These are phyloP conservation scores for Enteromius argenteus DNA, from an alignment of 2,797 vertebrate genomes.

Conservation along the genomic window DNA sequence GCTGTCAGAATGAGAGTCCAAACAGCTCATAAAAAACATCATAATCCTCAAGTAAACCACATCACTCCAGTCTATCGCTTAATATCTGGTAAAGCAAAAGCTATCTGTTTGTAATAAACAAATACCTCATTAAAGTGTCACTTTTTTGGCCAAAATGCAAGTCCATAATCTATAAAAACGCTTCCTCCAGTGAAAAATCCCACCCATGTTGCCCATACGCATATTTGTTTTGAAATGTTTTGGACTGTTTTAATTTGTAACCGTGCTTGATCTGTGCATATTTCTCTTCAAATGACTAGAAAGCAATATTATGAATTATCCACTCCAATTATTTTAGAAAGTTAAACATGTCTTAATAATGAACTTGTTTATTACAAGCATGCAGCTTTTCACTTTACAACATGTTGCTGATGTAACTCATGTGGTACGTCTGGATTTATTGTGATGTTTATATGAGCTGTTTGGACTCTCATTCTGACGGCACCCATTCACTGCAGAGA, in stretches of 20 bases:
- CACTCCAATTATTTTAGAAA: background rate
- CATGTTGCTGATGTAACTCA: background rate
- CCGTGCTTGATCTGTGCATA: background rate
- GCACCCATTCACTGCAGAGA: background rate
- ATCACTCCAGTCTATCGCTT: background rate
- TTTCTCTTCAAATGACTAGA: background rate
- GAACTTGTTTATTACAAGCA: background rate
- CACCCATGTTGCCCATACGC: background rate
- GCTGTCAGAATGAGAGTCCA: background rate
- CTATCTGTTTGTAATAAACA: too few species aligned
- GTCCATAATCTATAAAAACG: background rate
- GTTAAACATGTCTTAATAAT: background rate
- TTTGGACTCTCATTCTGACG: background rate
- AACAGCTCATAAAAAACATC: background rate
- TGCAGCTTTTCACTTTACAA: background rate
- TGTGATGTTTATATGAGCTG: background rate
- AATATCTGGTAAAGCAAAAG: background rate
- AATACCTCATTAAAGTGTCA: too few species aligned
- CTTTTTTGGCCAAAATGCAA: too few species aligned
- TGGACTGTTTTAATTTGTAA: background rate
- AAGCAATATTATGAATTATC: background rate
- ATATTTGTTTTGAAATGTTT: background rate
- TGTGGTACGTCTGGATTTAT: background rate
- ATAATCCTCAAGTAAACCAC: background rate
- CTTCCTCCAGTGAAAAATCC: background rate